phyloP scores from a whole-genome alignment of 2,888 invertebrate genomes.

The Ormia ochracea region DNA sequence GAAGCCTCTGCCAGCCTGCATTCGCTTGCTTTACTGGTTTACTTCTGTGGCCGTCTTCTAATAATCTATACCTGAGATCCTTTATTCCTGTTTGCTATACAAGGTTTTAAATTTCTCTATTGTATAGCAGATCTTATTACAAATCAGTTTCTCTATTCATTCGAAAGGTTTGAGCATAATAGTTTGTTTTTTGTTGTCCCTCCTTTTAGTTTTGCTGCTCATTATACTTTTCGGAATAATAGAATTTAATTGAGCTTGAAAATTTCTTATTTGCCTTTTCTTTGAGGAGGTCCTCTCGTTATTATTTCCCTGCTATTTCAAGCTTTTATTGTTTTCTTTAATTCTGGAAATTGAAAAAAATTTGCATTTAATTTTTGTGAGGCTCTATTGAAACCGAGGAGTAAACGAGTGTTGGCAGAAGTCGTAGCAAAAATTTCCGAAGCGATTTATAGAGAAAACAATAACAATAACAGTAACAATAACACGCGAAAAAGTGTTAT shows the following conservation, averaged over 20 bases:
- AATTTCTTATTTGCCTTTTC: conserved; percentile 19
- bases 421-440: too few relatives aligned
- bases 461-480: too few relatives aligned
- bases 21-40: background rate
- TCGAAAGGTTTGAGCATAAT: conserved; percentile 14
- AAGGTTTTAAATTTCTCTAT: conserved; percentile 52
- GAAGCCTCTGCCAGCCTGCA: too few relatives aligned
- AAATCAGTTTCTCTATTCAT: conserved; percentile 38
- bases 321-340: conserved; percentile 2
- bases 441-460: too few relatives aligned
- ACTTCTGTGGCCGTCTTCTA: background rate
- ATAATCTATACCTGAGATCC: background rate
- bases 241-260: conserved; percentile 52
- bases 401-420: too few relatives aligned
- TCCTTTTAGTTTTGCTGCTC: background rate
- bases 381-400: too few relatives aligned
- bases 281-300: conserved; percentile 20
- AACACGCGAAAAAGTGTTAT: too few relatives aligned
- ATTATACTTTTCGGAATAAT: conserved; percentile 41
- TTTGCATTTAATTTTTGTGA: conserved; percentile 54
- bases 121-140: conserved; percentile 43
- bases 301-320: background rate
- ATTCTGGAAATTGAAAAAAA: conserved; percentile 1
- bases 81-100: background rate
- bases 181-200: background rate